Evolutionary conservation across 1,140 invertebrate species (phyloP).

Genomic region (Drosophila bocki): DNA sequence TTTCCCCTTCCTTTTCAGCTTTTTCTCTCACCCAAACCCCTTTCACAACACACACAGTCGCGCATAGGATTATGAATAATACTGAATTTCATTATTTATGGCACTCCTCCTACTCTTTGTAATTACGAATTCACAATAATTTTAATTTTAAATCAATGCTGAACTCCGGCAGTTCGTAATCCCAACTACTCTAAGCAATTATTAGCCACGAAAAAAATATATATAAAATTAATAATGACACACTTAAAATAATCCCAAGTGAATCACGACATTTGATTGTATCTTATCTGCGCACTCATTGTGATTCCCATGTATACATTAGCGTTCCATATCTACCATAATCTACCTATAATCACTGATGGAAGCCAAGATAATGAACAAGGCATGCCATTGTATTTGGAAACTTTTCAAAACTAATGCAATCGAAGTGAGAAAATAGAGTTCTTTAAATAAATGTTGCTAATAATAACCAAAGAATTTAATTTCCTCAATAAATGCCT

Average conservation of each 20-base stretch:
- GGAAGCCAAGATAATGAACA: slow-evolving; percentile 10
- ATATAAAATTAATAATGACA: slow-evolving; percentile 19
- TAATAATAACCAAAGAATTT: background rate
- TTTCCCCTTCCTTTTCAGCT: background rate
- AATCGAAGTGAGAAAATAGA: background rate
- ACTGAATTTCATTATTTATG: slow-evolving; percentile 11
- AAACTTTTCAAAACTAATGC: background rate
- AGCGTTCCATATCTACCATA: slow-evolving; percentile 10
- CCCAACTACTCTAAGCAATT: slow-evolving; percentile 1
- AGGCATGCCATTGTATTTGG: background rate
- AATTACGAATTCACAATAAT: slow-evolving; percentile 16
- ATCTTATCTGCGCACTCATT: slow-evolving; percentile 9
- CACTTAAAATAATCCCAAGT: slow-evolving; percentile 17
- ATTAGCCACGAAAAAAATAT: background rate
- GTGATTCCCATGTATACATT: slow-evolving; percentile 8
- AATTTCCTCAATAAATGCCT: background rate
- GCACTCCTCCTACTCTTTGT: background rate
- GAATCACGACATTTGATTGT: slow-evolving; percentile 14
- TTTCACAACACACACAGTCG: background rate
- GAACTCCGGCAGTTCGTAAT: background rate
- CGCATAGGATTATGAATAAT: slow-evolving; percentile 31
- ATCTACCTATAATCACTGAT: slow-evolving; percentile 10
- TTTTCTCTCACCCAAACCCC: background rate
- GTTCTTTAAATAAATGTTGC: background rate
- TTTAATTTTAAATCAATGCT: slow-evolving; percentile 22